Base-by-base conservation (phyloP, 2,113 vertebrate species). In the Saiga tatarica region DNA sequence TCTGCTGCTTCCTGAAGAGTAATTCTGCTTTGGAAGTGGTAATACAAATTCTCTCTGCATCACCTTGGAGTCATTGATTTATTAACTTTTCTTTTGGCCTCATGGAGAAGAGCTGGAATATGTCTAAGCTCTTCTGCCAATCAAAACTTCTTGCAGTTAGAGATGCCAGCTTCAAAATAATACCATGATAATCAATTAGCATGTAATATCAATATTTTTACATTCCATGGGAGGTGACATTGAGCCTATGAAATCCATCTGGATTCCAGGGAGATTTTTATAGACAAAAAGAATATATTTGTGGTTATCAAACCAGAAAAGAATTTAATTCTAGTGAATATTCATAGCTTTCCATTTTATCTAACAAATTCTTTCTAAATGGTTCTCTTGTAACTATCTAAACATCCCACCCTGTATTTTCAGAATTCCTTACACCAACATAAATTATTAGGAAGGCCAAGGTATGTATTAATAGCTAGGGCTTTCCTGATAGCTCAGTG, bases 291-390 rank as follows among this genome's bases (percentile, higher is more conserved):
- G 59, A 89, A 94, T 89, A 33, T 12, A 39, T 94, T 9, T n/a
- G 26, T 89, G 53, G 42, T 92, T 95, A 95, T 95, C 91, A 94
- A 78, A 50, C n/a, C 55, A 87, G 60, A 67, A 83, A 96, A 67
- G 2, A 94, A 89, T 85, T 59, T 60, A 97, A 89, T 97, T 89
- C 26, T 45, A 53, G 85, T 57, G 57, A 76, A 23, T 96, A 83
- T 26, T 92, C 55, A 25, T 36, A 53, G n/a, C 25, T 33, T 92
- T 91, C 21, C 64, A 85, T 21, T 59, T 89, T 71, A 95, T 55
- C 39, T 60, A 96, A 91, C 11, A 71, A 16, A 84, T 93, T 84
- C 71, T 36, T 87, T 96, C 71, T 71, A 57, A 94, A 59, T n/a
- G 21, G 7, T 50, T 93, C 45, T 53, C 16, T 92, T 62, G 55